A percentile compares a stretch with the other conserved stretches of the same genome.
Evolutionary conservation across 2,888 invertebrate genomes (phyloP).

Genomic region (Cerceris rybyensis): DNA sequence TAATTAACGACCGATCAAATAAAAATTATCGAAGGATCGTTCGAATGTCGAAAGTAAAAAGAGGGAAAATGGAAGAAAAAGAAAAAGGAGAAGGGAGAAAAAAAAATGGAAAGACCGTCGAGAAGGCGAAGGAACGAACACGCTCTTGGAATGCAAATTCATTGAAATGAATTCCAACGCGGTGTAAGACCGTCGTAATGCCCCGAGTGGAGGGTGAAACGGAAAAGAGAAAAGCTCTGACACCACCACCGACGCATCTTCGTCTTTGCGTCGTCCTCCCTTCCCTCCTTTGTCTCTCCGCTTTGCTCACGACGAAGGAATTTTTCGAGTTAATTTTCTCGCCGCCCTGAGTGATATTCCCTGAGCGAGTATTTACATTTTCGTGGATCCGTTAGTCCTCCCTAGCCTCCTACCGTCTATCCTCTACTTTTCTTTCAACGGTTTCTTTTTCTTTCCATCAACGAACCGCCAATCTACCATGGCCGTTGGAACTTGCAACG

Average conservation of each 20-base stretch:
- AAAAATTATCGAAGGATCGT: conserved; percentile 59
- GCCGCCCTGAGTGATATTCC: conserved; percentile 57
- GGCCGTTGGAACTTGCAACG: neutral
- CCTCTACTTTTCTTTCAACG: conserved; percentile 3
- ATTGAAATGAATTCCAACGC: conserved; percentile 76
- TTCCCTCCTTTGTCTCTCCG: conserved; percentile 40
- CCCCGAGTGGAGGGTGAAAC: conserved; percentile 43
- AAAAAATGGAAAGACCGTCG: conserved; percentile 18
- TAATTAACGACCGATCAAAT: conserved; percentile 63
- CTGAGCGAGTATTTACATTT: conserved; percentile 66
- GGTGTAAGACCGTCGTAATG: conserved; percentile 72
- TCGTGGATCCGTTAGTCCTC: conserved; percentile 38
- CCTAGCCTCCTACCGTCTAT: conserved; percentile 2
- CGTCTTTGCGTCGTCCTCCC: neutral
- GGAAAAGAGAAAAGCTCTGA: conserved; percentile 44
- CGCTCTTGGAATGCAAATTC: conserved; percentile 74
- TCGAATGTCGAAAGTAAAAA: conserved; percentile 10
- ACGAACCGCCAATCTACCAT: conserved; percentile 9
- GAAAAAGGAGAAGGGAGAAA: neutral
- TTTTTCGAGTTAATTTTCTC: conserved; percentile 72
- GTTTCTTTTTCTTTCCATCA: conserved; percentile 5
- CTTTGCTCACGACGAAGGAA: conserved; percentile 43
- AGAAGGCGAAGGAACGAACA: conserved; percentile 12
- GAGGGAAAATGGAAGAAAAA: neutral
- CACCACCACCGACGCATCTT: conserved; percentile 21